These are phyloP conservation scores for Melanophora roralis DNA, from an alignment of 2,888 invertebrate species.

Conservation along the genomic window DNA sequence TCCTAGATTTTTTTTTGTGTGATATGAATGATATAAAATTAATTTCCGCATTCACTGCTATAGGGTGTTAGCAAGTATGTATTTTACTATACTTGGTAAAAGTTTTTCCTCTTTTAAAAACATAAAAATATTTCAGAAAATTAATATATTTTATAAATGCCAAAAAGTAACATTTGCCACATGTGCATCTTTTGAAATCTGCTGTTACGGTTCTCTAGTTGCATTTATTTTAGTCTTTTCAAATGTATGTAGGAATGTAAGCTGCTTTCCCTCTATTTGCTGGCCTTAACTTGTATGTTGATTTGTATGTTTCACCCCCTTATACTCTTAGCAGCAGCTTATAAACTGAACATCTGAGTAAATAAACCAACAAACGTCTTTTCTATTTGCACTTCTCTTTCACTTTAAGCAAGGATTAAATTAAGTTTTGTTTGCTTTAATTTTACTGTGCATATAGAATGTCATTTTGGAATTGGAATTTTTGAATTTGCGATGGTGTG, in stretches of 20 bases:
- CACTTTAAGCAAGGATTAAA: neutral
- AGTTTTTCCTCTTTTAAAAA: slow-evolving; percentile 8
- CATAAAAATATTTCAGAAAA: too few relatives aligned
- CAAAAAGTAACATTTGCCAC: slow-evolving; percentile 51
- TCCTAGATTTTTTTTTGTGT: too few relatives aligned
- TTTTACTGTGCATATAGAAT: neutral
- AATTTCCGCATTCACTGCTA: too few relatives aligned
- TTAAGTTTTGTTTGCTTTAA: slow-evolving; percentile 12
- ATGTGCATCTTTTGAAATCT: slow-evolving; percentile 25
- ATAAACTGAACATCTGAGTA: neutral
- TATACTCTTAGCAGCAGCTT: neutral
- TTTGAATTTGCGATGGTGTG: neutral
- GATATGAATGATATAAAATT: too few relatives aligned
- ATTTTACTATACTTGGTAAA: too few relatives aligned
- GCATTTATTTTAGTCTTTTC: neutral
- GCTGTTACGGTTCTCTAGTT: slow-evolving; percentile 12
- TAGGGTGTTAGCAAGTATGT: too few relatives aligned
- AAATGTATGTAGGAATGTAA: neutral
- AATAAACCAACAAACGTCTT: slow-evolving; percentile 23
- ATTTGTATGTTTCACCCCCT: neutral
- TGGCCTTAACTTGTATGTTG: slow-evolving; percentile 10
- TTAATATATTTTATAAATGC: slow-evolving; percentile 26
- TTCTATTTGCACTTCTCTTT: neutral
- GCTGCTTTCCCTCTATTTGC: neutral
- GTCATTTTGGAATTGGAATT: neutral